These are phyloP conservation scores for Callorhinus ursinus DNA, from an alignment of 2,113 vertebrate genomes.

Conservation along the genomic window DNA sequence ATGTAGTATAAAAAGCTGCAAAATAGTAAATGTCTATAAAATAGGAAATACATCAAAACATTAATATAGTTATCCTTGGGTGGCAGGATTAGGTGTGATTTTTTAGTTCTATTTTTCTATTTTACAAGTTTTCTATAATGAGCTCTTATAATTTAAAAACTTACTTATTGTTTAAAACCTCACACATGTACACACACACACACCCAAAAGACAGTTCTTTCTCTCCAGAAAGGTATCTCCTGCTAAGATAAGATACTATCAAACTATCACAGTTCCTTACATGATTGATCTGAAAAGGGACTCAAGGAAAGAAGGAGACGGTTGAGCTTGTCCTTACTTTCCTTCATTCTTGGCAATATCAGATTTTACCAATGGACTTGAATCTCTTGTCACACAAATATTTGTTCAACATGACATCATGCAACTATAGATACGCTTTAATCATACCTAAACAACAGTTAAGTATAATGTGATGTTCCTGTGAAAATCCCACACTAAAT, in stretches of 20 bases:
- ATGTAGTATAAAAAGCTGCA: conserved; percentile 32
- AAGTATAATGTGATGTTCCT: conserved; percentile 2
- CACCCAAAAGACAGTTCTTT: neutral
- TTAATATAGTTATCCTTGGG: neutral
- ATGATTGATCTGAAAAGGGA: neutral
- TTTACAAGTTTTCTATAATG: conserved; percentile 37
- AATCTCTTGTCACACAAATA: conserved; percentile 51
- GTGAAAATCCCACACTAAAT: neutral
- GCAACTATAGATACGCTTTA: conserved; percentile 52
- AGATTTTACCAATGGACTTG: conserved; percentile 27
- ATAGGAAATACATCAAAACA: neutral
- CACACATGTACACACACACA: neutral
- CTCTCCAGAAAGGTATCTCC: neutral
- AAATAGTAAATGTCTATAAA: conserved; percentile 54
- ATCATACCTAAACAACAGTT: neutral
- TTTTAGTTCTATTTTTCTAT: conserved; percentile 17
- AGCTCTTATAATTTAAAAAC: conserved; percentile 6
- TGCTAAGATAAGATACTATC: neutral
- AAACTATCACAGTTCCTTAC: neutral
- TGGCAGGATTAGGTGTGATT: neutral
- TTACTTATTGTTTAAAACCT: conserved; percentile 1
- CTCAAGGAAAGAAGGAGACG: neutral
- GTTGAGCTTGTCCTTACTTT: neutral
- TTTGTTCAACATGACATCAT: conserved; percentile 31
- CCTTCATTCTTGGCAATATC: neutral